Conservation (phyloP, 2,113 vertebrate genomes). For the Oncorhynchus masou region DNA sequence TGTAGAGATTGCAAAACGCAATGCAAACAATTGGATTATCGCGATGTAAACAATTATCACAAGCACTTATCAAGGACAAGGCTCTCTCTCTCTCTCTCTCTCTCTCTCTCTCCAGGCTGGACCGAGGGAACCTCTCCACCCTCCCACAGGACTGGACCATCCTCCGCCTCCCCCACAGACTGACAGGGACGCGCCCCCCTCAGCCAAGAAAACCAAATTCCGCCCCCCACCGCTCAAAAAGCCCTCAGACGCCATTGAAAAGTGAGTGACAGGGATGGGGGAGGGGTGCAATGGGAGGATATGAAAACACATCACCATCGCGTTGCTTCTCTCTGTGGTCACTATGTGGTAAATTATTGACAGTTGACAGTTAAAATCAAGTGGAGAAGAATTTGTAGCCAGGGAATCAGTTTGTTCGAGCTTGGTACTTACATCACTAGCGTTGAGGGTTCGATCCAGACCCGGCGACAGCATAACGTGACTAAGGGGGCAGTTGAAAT, state of each 20-base stretch:
- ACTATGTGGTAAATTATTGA: background rate
- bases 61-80: too few relatives aligned
- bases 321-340: background rate
- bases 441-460: too few relatives aligned
- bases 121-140: slow-evolving; percentile 36
- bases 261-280: slow-evolving; percentile 70
- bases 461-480: too few relatives aligned
- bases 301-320: background rate
- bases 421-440: too few relatives aligned
- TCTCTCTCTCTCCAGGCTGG: slow-evolving; percentile 51
- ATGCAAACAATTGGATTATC: too few relatives aligned
- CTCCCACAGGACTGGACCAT: slow-evolving; percentile 61
- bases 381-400: too few relatives aligned
- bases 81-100: slow-evolving; percentile 5
- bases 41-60: too few relatives aligned
- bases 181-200: slow-evolving; percentile 60
- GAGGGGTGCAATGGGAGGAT: background rate
- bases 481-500: too few relatives aligned
- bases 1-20: too few relatives aligned
- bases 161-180: slow-evolving; percentile 58
- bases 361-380: too few relatives aligned
- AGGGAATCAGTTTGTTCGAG: too few relatives aligned
- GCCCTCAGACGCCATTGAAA: slow-evolving; percentile 83
- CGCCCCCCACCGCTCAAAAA: slow-evolving; percentile 89
- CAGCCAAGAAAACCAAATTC: slow-evolving; percentile 83